Base-by-base conservation (phyloP, 2,113 vertebrate species). In the Sciurus niger region DNA sequence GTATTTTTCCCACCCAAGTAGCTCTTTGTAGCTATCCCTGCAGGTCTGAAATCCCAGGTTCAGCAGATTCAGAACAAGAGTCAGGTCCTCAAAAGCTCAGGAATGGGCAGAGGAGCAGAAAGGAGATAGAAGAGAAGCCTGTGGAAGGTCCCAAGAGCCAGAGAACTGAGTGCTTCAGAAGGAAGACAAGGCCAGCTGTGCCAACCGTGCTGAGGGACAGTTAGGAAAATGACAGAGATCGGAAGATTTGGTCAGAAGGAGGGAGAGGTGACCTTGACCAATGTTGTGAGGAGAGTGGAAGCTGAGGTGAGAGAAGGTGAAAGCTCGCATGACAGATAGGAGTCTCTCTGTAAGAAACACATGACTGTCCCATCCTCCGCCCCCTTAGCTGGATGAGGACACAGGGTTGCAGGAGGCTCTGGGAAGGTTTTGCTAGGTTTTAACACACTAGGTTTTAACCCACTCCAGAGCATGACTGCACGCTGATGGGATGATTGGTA, bases 401-500 rank as follows among this genome's bases (percentile, higher is more conserved):
- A 12, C 1, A 7, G 53, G n/a, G 10, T 4, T 2, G 2, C 4
- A 3, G 90, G 63, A 58, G 25, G 4, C 53, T 78, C 6, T 40
- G 37, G 24, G 65, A 76, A 16, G n/a, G 34, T 53, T 53, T 43
- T 18, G 34, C 24, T 37, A 48, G 6, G 32, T 40, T 77, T 86
- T 40, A 6, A 67, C 60, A 84, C 0, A 11, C 37, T 37, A 37
- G 37, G 37, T 37, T 37, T 37, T 37, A 37, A 30, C 46, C 5
- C 25, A 7, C 10, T 11, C 22, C 40, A 32, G 51, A 78, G 79
- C 34, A 10, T 9, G 18, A 17, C 11, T 72, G 73, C 20, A 14
- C 1, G 4, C 10, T 18, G 70, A 28, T 8, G 43, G 40, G 2
- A 1, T 0, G 37, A 16, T 20, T 10, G 3, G 9, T 24, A 22